These are phyloP conservation scores for Sipha maydis DNA, from an alignment of 2,888 invertebrate species.

Conservation along the genomic window DNA sequence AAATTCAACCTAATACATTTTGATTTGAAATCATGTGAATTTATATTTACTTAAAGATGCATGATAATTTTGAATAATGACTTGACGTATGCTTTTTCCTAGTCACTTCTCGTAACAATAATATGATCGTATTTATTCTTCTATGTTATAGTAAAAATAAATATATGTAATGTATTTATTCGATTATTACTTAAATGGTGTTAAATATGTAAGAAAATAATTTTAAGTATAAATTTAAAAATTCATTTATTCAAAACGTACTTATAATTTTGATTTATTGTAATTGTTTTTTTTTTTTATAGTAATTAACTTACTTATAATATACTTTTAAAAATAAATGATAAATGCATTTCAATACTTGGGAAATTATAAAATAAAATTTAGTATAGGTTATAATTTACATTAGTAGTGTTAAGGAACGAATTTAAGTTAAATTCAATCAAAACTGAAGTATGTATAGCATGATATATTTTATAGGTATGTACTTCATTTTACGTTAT, in stretches of 20 bases:
- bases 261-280: neutral
- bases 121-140: neutral
- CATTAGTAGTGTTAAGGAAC: neutral
- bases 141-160: neutral
- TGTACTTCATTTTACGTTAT: neutral
- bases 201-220: constrained; percentile 5
- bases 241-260: neutral
- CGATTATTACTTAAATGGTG: constrained; percentile 1
- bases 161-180: constrained; percentile 13
- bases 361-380: neutral
- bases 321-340: neutral
- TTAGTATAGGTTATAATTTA: neutral
- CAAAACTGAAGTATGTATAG: neutral
- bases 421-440: neutral
- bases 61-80: constrained; percentile 23
- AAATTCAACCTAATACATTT: neutral
- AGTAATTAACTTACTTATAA: neutral
- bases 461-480: neutral
- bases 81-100: neutral
- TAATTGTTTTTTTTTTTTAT: too few relatives aligned
- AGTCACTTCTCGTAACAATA: neutral
- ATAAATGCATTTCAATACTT: neutral
- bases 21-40: constrained; percentile 18
- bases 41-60: constrained; percentile 7
- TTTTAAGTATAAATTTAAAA: neutral